A percentile compares a stretch with the other conserved stretches of the same genome.
phyloP scores from a whole-genome alignment of 2,888 invertebrate species.

The Dicyrtomina minuta region DNA sequence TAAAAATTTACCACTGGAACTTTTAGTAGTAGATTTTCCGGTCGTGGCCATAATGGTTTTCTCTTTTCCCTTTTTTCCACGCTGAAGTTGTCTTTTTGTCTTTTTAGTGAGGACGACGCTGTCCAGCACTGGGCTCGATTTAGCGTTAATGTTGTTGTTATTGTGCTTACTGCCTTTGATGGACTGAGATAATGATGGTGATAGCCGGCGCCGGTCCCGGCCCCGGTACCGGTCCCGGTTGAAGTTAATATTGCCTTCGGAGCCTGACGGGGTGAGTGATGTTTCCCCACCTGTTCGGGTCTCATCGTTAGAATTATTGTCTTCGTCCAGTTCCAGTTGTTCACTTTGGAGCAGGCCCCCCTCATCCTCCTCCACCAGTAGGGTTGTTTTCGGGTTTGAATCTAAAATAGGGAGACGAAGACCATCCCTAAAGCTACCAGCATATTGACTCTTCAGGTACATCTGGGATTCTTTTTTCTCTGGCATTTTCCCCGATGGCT shows the following conservation, averaged over 20 bases:
- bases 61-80: background rate
- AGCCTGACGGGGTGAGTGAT: background rate
- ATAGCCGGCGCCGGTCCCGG: no score
- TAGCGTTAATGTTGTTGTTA: no score
- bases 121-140: no score
- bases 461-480: background rate
- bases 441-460: constrained; percentile 4
- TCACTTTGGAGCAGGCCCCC: background rate
- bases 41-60: background rate
- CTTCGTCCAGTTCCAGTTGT: background rate
- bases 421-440: constrained; percentile 10
- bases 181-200: no score
- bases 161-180: no score
- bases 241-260: no score
- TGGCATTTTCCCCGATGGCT: no score
- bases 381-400: background rate
- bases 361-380: background rate
- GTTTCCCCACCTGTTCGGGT: background rate
- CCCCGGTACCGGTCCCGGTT: no score
- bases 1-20: no score
- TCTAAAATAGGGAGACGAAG: constrained; percentile 5
- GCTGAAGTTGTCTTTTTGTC: no score
- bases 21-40: no score
- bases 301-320: background rate
- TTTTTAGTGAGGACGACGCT: no score